These are phyloP conservation scores for Pherbina coryleti DNA, from an alignment of 2,888 invertebrate genomes.

Conservation along the genomic window DNA sequence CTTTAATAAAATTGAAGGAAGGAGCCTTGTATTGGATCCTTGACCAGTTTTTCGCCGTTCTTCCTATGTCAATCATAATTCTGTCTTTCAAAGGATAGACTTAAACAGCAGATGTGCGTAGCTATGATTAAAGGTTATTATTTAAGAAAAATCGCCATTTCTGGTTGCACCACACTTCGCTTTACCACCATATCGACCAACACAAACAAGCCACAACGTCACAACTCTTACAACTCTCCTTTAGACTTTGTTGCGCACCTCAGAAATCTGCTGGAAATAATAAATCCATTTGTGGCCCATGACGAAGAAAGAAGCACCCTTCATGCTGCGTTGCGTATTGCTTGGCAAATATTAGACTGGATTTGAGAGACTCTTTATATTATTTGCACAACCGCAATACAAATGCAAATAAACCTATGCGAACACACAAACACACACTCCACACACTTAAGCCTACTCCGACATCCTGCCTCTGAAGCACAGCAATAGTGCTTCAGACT, in stretches of 20 bases:
- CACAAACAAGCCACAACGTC: not conserved
- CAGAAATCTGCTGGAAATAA: not conserved
- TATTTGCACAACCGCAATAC: conserved; percentile 37
- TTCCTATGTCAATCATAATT: too few relatives aligned
- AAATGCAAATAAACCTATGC: conserved; percentile 23
- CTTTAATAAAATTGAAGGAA: too few relatives aligned
- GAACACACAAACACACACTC: not conserved
- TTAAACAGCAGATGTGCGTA: too few relatives aligned
- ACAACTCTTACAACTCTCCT: not conserved
- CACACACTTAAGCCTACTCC: not conserved
- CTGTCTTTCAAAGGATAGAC: too few relatives aligned
- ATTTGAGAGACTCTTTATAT: conserved; percentile 11
- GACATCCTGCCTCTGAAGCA: not conserved
- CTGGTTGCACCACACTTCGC: too few relatives aligned
- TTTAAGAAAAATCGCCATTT: too few relatives aligned
- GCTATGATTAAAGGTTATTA: too few relatives aligned
- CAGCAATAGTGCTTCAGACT: not conserved
- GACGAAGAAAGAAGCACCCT: conserved; percentile 11
- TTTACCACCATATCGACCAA: too few relatives aligned
- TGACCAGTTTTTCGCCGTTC: too few relatives aligned
- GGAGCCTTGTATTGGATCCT: too few relatives aligned
- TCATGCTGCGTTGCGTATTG: conserved; percentile 14
- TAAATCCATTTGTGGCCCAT: conserved; percentile 8
- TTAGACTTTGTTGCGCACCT: not conserved
- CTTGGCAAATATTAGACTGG: conserved; percentile 31